Conservation (phyloP, 2,797 vertebrate genomes). For the Pyrocephalus nanus region DNA sequence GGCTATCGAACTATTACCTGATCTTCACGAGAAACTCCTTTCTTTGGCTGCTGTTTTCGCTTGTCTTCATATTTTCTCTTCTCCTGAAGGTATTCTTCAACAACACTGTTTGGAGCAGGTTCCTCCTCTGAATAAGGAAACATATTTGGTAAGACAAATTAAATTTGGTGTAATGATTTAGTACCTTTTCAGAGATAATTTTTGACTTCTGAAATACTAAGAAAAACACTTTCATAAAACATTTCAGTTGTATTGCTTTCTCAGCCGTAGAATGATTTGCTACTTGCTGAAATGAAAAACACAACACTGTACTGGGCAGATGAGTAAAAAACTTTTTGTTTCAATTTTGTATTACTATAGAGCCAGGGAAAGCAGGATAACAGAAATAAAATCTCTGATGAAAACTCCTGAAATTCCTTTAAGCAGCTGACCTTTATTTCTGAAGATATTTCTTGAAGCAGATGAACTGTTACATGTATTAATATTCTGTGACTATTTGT, state of each 20-base stretch:
- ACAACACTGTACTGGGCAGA: neutral
- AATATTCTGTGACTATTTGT: neutral
- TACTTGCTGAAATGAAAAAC: conserved; percentile 32
- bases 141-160: neutral
- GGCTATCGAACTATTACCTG: conserved; percentile 79
- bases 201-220: neutral
- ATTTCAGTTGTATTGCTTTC: conserved; percentile 16
- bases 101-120: conserved; percentile 79
- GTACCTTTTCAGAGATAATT: neutral
- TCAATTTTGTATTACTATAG: neutral
- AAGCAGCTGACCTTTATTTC: neutral
- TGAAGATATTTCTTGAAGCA: neutral
- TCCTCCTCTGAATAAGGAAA: conserved; percentile 76
- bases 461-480: neutral
- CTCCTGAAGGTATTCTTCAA: conserved; percentile 91
- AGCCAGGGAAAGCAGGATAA: conserved; percentile 8
- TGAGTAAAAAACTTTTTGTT: neutral
- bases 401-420: neutral
- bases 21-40: conserved; percentile 85
- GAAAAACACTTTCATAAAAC: conserved; percentile 3
- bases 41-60: conserved; percentile 86
- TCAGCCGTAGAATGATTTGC: conserved; percentile 24
- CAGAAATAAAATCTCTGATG: neutral
- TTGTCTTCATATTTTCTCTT: conserved; percentile 91
- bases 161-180: neutral